A percentile compares a stretch with the other conserved stretches of the same genome.
phyloP scores from a whole-genome alignment of 2,113 vertebrate genomes.

The Scartelaos histophorus region DNA sequence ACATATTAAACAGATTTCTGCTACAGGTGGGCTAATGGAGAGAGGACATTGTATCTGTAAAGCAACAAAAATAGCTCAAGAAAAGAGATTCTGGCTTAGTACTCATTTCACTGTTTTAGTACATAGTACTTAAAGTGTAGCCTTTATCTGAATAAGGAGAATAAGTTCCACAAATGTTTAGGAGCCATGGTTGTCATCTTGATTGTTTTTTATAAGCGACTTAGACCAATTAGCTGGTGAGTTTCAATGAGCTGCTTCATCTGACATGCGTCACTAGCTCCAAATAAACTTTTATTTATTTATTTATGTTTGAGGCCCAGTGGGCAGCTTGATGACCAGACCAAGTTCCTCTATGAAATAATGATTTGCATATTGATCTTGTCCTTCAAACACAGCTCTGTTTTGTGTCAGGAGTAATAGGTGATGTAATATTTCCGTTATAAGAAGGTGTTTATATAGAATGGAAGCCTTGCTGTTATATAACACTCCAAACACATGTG shows the following conservation, averaged over 20 bases:
- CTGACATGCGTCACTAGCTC: neutral
- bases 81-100: no score
- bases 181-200: neutral
- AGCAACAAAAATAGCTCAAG: no score
- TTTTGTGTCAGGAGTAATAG: neutral
- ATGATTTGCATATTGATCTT: neutral
- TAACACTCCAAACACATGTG: neutral
- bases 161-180: neutral
- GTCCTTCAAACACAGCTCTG: neutral
- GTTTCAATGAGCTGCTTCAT: neutral
- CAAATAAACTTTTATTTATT: neutral
- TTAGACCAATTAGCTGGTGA: neutral
- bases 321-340: neutral
- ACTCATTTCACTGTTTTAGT: no score
- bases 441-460: neutral
- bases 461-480: neutral
- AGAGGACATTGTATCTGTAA: neutral
- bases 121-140: neutral
- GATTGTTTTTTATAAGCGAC: neutral
- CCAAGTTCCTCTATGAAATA: neutral
- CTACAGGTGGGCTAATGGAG: no score
- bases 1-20: neutral
- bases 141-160: neutral
- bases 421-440: neutral
- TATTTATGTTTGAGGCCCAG: neutral